A percentile compares a stretch with the other conserved stretches of the same genome.
phyloP scores from a whole-genome alignment of 2,888 invertebrate species.

The Apodemia duryi region DNA sequence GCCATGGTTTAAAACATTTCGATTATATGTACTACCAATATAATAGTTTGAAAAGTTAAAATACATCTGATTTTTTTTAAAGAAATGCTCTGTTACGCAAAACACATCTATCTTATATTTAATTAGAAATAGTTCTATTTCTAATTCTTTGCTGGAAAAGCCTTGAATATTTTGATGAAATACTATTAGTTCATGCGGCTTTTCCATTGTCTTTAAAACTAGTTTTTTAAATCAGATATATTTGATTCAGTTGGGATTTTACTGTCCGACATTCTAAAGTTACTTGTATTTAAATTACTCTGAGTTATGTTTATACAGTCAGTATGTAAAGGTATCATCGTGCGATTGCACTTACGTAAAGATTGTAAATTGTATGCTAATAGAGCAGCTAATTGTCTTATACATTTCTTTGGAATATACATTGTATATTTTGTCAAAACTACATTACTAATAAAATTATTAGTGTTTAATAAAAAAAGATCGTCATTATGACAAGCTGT shows the following conservation, averaged over 20 bases:
- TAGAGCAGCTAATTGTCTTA: not conserved
- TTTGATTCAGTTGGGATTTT: not conserved
- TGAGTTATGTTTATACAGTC: not conserved
- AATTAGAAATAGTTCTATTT: not conserved
- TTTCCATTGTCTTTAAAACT: not conserved
- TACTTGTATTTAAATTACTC: not conserved
- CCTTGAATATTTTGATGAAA: not conserved
- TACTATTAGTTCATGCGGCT: not conserved
- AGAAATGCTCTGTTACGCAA: slow-evolving; percentile 1
- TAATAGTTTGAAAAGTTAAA: not conserved
- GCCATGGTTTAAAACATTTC: not conserved
- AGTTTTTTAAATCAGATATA: not conserved
- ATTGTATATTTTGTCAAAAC: no score
- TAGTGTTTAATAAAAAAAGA: no score
- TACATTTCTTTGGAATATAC: not conserved
- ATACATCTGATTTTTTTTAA: not conserved
- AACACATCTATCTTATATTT: no score
- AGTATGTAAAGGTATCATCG: not conserved
- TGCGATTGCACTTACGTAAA: not conserved
- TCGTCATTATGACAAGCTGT: not conserved
- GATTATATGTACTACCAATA: not conserved
- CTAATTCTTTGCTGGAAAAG: not conserved
- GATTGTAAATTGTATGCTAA: not conserved
- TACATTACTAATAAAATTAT: no score
- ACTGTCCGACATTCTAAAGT: not conserved